Conservation (phyloP, 2,797 vertebrate species). For the Poeciliopsis presidionis region DNA sequence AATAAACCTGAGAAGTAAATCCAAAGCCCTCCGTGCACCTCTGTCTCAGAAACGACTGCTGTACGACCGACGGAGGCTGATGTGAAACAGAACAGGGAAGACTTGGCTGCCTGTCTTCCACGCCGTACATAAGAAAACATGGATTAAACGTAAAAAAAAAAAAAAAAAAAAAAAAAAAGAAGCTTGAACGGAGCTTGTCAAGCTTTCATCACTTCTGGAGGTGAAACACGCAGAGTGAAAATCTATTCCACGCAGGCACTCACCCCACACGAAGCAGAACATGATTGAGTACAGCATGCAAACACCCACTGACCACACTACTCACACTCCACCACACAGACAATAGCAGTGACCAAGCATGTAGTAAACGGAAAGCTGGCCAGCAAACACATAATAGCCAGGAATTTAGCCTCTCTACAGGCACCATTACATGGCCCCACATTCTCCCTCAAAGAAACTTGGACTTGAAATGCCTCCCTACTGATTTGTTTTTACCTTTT, state of each 20-base stretch:
- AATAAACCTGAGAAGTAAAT: slow-evolving; percentile 9
- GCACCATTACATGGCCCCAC: not conserved
- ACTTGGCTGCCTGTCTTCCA: not conserved
- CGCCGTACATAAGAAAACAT: not conserved
- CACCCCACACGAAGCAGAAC: not conserved
- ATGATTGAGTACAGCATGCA: slow-evolving; percentile 4
- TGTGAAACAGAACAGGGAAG: slow-evolving; percentile 2
- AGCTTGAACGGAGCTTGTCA: slow-evolving; percentile 44
- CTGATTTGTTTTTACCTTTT: not conserved
- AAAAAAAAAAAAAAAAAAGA: not conserved
- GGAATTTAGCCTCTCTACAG: slow-evolving; percentile 42
- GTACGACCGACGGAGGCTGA: slow-evolving; percentile 41
- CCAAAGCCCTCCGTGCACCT: slow-evolving; percentile 25
- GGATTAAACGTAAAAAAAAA: not conserved
- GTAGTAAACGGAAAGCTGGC: slow-evolving; percentile 62
- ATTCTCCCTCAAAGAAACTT: not conserved
- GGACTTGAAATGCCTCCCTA: not conserved
- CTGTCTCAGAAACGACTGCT: slow-evolving; percentile 32
- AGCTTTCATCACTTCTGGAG: slow-evolving; percentile 64
- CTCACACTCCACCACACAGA: slow-evolving; percentile 14
- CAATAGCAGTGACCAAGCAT: slow-evolving; percentile 51
- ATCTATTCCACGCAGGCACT: not conserved
- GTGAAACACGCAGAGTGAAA: slow-evolving; percentile 21
- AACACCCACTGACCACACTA: not conserved
- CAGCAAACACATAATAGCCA: slow-evolving; percentile 74